Evolutionary conservation across 2,888 invertebrate genomes (phyloP), one percentile per base, ranked within the genome.

Genomic region (Melikaiella ostensackeni): DNA sequence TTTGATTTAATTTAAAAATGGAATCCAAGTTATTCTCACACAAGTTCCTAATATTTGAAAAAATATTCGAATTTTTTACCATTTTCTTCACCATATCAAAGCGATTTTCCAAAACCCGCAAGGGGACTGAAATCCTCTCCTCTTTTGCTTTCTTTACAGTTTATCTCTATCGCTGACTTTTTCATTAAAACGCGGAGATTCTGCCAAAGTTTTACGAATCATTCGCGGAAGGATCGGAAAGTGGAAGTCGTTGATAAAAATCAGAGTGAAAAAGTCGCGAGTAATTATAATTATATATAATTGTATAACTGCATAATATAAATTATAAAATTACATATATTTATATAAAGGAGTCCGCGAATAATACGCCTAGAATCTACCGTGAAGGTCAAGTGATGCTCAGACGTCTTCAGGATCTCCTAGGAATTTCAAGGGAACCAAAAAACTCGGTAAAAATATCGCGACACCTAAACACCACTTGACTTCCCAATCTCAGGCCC

Each of bases 401-500:
- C 82, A 80, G 81, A 78, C 77, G 83, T 81, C 85, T 81, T 85
- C 81, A 81, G 84, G 84, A 81, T 84, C 79, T 70, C 50, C 50
- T 70, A 30, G 70, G 30, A 70, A 70, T 70, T 30, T 70, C n/a
- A 33, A 30, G 50, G 70, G 70, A 70, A 81, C 82, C 80, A 85
- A 86, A 86, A 89, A 87, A 85, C 81, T 87, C 81, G 85, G 87
- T 88, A 88, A 89, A 89, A 89, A 89, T 90, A 88, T 87, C 80
- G 81, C 82, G 83, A 79, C 77, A 80, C 81, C 81, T 84, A 81
- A 84, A 86, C 84, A 81, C 85, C 85, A 84, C 84, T 85, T 84
- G 81, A 77, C 83, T 82, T 84, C 79, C 79, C 84, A 83, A 84
- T 46, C 62, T 46, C 84, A 80, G 83, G 83, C 85, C 86, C 83